Conservation (phyloP, 2,797 vertebrate species). For the Potorous gilbertii region DNA sequence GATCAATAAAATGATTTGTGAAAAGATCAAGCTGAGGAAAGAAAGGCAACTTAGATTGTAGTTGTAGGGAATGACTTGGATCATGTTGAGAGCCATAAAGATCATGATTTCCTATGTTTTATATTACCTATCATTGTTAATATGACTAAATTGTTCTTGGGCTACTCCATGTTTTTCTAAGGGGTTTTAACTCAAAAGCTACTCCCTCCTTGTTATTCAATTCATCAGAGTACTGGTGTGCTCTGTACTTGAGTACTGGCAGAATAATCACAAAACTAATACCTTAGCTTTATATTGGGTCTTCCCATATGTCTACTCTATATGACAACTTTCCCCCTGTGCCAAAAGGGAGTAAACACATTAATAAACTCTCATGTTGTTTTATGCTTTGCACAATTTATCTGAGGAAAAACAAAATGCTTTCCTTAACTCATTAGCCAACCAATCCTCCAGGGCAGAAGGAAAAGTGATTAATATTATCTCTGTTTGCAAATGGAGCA, state of each 20-base stretch:
- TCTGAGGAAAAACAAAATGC: background rate
- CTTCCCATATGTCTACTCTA: background rate
- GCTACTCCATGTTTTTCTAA: background rate
- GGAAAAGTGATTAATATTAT: constrained; percentile 6
- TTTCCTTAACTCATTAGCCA: constrained; percentile 4
- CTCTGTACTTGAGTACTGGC: background rate
- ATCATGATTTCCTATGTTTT: background rate
- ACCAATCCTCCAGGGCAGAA: background rate
- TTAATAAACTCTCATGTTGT: background rate
- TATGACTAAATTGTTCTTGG: background rate
- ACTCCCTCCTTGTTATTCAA: background rate
- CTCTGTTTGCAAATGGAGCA: background rate
- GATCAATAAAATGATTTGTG: background rate
- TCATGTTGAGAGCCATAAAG: background rate
- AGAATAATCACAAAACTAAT: background rate
- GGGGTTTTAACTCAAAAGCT: background rate
- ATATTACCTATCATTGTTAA: background rate
- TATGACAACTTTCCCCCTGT: background rate
- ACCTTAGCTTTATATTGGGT: background rate
- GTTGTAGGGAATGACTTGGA: background rate
- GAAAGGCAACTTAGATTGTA: background rate
- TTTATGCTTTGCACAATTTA: background rate
- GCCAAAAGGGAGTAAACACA: background rate
- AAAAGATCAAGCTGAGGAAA: background rate
- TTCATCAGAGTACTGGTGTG: background rate